A percentile compares a stretch with the other conserved stretches of the same genome.
phyloP scores from a whole-genome alignment of 2,888 invertebrate species.

The Carterocephalus palaemon region DNA sequence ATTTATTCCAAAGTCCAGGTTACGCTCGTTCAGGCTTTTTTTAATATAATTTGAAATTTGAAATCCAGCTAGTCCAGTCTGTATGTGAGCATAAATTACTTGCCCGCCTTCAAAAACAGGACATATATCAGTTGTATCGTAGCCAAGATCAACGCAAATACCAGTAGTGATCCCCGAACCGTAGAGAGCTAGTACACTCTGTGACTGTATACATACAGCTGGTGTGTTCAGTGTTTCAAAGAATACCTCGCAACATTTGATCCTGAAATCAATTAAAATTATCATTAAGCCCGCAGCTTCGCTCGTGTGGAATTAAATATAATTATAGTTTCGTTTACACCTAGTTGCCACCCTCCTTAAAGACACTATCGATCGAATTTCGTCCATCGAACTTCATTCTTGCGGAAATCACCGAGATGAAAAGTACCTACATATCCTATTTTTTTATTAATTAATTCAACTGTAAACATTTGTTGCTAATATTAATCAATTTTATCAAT shows the following conservation, averaged over 20 bases:
- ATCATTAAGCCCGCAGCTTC: too few relatives aligned
- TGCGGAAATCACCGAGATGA: too few relatives aligned
- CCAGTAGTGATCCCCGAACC: constrained; percentile 61
- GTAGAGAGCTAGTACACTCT: constrained; percentile 52
- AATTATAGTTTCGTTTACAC: too few relatives aligned
- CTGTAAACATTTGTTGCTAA: too few relatives aligned
- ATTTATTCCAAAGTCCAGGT: constrained; percentile 34
- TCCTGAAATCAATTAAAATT: constrained; percentile 43
- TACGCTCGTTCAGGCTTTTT: constrained; percentile 37
- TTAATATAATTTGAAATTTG: constrained; percentile 44
- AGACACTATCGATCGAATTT: too few relatives aligned
- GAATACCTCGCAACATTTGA: constrained; percentile 60
- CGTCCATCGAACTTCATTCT: too few relatives aligned
- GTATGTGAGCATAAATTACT: constrained; percentile 51
- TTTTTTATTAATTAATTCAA: too few relatives aligned
- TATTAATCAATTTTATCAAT: too few relatives aligned
- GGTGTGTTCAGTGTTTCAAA: constrained; percentile 62
- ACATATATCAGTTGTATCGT: constrained; percentile 46
- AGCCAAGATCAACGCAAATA: constrained; percentile 58
- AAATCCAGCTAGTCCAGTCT: constrained; percentile 45
- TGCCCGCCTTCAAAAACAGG: constrained; percentile 61
- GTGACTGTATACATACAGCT: constrained; percentile 54
- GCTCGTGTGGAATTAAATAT: too few relatives aligned
- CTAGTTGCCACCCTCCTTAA: too few relatives aligned
- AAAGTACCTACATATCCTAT: too few relatives aligned